A percentile compares a stretch with the other conserved stretches of the same genome.
phyloP scores from a whole-genome alignment of 2,797 vertebrate genomes.

The Sebastiscus albofasciatus region DNA sequence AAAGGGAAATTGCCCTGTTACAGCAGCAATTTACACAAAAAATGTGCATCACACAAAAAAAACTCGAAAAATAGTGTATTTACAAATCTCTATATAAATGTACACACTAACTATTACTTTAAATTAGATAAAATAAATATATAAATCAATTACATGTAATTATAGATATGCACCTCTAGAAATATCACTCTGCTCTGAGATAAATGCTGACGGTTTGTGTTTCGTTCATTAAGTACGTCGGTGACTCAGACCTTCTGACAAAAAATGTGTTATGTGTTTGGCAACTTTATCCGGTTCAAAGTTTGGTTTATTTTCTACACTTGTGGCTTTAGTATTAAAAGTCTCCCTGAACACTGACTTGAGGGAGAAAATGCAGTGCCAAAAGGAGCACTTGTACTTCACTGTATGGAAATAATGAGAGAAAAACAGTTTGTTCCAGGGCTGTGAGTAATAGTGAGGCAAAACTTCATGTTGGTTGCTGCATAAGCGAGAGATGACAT shows the following conservation, averaged over 20 bases:
- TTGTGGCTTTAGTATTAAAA: not conserved
- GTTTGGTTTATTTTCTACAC: not conserved
- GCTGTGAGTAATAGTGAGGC: constrained; percentile 37
- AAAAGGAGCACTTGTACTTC: not conserved
- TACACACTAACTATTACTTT: no score
- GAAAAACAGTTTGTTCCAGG: constrained; percentile 37
- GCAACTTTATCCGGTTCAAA: not conserved
- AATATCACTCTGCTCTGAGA: not conserved
- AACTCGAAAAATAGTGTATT: no score
- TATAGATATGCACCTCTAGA: not conserved
- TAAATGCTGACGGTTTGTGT: not conserved
- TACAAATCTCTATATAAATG: no score
- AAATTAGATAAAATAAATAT: no score
- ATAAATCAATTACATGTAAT: no score
- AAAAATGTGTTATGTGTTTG: not conserved
- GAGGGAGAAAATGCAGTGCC: not conserved
- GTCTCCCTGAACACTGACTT: not conserved
- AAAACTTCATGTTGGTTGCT: constrained; percentile 6
- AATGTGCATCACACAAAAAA: no score
- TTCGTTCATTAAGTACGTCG: not conserved
- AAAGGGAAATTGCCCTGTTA: no score
- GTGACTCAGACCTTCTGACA: not conserved
- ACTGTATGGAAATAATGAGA: not conserved
- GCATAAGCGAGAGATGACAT: constrained; percentile 29
- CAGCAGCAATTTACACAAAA: no score